Conservation (phyloP, 2,113 vertebrate species). For the Onychorhynchus coronatus region DNA sequence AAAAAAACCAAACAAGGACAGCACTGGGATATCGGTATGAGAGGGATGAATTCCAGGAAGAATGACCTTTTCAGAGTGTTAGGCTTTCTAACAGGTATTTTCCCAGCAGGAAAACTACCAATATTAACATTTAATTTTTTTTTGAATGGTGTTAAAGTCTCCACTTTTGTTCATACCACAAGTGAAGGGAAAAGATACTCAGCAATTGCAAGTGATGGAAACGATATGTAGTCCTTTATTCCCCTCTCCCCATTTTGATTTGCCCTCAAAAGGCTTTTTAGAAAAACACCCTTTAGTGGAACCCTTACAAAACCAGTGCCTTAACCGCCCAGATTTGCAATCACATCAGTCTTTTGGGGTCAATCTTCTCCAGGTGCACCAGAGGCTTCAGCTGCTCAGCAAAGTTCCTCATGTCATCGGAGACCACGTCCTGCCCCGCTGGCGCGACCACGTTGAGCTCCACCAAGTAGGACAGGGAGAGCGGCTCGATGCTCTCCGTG, state of each 20-base stretch:
- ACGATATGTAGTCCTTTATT: background rate
- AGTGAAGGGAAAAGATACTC: background rate
- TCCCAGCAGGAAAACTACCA: background rate
- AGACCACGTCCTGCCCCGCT: conserved; percentile 75
- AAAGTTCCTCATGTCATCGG: conserved; percentile 96
- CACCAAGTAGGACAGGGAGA: conserved; percentile 90
- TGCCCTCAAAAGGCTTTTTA: background rate
- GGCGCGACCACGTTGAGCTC: conserved; percentile 80
- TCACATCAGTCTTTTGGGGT: conserved; percentile 90
- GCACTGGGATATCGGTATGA: background rate
- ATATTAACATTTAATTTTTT: background rate
- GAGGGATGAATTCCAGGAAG: background rate
- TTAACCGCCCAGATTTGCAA: background rate
- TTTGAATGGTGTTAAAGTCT: background rate
- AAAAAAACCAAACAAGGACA: background rate
- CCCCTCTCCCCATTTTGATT: background rate
- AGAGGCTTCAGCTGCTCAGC: conserved; percentile 95
- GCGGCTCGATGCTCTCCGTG: conserved; percentile 90
- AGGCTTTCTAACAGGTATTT: background rate
- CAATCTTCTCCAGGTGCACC: conserved; percentile 95
- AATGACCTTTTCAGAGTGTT: background rate
- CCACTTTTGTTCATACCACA: background rate
- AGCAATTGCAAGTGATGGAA: background rate
- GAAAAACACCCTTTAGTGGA: background rate
- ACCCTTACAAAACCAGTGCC: background rate